These are phyloP conservation scores for Pelodiscus sinensis DNA, from an alignment of 2,113 vertebrate species.

Conservation along the genomic window DNA sequence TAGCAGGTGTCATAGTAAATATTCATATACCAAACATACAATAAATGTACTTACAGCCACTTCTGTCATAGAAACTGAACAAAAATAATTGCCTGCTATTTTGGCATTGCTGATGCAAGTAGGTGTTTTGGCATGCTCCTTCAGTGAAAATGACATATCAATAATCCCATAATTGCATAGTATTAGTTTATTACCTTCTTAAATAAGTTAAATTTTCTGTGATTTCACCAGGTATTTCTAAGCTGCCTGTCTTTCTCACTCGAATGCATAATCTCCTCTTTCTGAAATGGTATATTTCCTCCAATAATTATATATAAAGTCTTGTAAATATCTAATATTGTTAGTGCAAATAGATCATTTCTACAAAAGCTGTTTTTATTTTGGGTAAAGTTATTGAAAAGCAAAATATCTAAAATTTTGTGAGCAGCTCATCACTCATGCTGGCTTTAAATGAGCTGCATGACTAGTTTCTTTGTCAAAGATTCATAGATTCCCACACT, in stretches of 20 bases:
- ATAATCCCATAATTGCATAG: neutral
- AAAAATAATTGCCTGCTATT: neutral
- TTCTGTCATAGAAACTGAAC: neutral
- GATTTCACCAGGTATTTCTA: neutral
- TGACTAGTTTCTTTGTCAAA: neutral
- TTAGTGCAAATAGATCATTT: neutral
- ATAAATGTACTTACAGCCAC: neutral
- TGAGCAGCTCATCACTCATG: neutral
- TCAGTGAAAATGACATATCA: neutral
- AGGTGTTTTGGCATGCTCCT: neutral
- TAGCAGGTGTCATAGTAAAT: neutral
- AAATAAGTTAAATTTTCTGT: neutral
- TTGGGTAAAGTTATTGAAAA: neutral
- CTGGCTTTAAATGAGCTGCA: neutral
- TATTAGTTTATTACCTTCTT: neutral
- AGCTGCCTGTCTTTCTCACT: neutral
- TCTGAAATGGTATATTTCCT: neutral
- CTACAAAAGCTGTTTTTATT: neutral
- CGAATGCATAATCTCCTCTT: neutral
- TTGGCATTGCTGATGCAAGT: neutral
- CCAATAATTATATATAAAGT: neutral
- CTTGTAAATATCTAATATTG: neutral
- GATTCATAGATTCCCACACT: neutral
- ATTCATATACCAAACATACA: neutral
- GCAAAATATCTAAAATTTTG: neutral